Conservation (phyloP, 1,140 invertebrate species). For the Sinonovacula constricta region DNA sequence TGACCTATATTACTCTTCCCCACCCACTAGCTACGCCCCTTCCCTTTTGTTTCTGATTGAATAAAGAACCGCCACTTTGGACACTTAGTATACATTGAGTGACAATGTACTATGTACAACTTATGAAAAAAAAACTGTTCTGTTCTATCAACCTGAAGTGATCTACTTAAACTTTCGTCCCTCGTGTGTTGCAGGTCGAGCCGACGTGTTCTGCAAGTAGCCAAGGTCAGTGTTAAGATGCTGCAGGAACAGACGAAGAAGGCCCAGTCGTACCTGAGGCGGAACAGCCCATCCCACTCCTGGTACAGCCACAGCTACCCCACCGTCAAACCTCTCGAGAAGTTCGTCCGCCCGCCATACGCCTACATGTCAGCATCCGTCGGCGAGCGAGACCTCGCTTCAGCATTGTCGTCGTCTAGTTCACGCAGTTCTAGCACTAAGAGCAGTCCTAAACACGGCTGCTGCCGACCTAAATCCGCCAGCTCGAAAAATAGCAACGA, state of each 20-base stretch:
- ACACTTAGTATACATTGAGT: too few species aligned
- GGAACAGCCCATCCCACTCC: conserved; percentile 51
- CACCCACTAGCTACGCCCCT: too few species aligned
- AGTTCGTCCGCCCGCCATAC: conserved; percentile 48
- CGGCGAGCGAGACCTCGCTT: conserved; percentile 34
- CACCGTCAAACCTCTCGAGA: conserved; percentile 39
- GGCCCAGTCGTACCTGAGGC: conserved; percentile 30
- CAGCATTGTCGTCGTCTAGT: conserved; percentile 38
- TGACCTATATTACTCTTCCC: too few species aligned
- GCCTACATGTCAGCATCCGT: conserved; percentile 49
- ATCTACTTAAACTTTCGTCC: too few species aligned
- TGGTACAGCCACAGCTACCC: conserved; percentile 63
- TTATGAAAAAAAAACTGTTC: too few species aligned
- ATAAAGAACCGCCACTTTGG: too few species aligned
- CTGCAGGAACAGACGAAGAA: conserved; percentile 43
- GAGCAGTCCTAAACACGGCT: conserved; percentile 43
- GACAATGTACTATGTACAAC: too few species aligned
- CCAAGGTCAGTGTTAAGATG: conserved; percentile 46
- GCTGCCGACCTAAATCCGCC: conserved; percentile 36
- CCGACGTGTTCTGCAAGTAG: conserved; percentile 25
- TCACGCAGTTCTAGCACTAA: conserved; percentile 47
- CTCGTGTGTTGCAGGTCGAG: too few species aligned
- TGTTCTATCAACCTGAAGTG: too few species aligned
- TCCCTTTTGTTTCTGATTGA: too few species aligned
- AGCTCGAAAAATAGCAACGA: conserved; percentile 18